Evolutionary conservation across 2,113 vertebrate genomes (phyloP).

Genomic region (Rhynchomys soricoides): DNA sequence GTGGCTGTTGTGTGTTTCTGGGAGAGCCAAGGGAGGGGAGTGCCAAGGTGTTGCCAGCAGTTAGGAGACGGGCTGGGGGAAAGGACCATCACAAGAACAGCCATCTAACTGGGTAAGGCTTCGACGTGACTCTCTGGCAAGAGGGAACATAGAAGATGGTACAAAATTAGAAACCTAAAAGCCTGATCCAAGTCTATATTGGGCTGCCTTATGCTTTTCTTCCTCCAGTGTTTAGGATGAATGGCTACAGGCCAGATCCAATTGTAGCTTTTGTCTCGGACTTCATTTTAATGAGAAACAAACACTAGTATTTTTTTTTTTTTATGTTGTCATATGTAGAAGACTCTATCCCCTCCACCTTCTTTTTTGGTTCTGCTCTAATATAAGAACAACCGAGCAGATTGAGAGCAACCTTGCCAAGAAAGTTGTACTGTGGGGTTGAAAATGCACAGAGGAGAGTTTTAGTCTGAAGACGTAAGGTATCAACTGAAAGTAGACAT

Average conservation of each 20-base stretch:
- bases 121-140: constrained; percentile 53
- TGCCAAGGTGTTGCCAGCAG: background rate
- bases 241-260: constrained; percentile 56
- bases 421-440: constrained; percentile 66
- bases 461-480: constrained; percentile 69
- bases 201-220: constrained; percentile 61
- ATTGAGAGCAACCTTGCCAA: constrained; percentile 69
- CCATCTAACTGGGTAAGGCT: constrained; percentile 12
- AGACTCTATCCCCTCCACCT: constrained; percentile 15
- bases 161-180: constrained; percentile 59
- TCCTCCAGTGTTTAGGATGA: constrained; percentile 67
- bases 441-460: constrained; percentile 56
- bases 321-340: constrained; percentile 55
- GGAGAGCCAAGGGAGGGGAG: background rate
- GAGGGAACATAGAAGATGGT: constrained; percentile 45
- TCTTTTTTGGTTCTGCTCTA: constrained; percentile 58
- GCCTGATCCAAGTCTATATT: constrained; percentile 54
- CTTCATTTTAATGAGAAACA: constrained; percentile 69
- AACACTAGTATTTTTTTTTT: constrained; percentile 68
- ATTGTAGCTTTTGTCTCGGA: constrained; percentile 61
- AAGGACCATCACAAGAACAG: background rate
- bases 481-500: constrained; percentile 49
- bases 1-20: background rate
- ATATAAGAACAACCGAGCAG: constrained; percentile 67
- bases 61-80: background rate